These are phyloP conservation scores for Cephus cinctus DNA, from an alignment of 1,140 invertebrate species.

Conservation along the genomic window DNA sequence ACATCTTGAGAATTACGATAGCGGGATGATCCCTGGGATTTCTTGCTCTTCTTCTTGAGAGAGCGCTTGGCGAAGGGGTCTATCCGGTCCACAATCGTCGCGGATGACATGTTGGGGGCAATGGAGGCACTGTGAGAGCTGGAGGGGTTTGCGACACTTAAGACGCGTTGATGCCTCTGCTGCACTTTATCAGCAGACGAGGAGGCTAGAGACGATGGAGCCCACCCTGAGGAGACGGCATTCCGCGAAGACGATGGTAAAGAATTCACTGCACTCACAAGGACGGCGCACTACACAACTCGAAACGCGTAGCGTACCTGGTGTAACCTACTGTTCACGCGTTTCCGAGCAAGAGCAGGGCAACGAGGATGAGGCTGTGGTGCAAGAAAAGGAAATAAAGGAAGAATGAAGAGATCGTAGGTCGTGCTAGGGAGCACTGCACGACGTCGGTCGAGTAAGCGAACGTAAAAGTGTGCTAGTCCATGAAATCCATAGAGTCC, in stretches of 20 bases:
- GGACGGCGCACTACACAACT: neutral
- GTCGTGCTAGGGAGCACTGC: too few species aligned
- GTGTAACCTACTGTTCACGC: neutral
- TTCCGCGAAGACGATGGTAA: neutral
- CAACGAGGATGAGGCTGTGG: too few species aligned
- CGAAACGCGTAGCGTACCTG: neutral
- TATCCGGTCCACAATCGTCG: slow-evolving; percentile 90
- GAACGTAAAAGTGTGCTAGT: too few species aligned
- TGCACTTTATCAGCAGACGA: neutral
- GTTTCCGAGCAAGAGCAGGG: too few species aligned
- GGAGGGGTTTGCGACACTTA: slow-evolving; percentile 16
- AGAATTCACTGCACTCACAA: neutral
- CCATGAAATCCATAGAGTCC: too few species aligned
- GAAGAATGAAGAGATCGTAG: too few species aligned
- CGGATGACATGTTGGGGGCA: slow-evolving; percentile 68
- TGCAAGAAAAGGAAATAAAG: too few species aligned
- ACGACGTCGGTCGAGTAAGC: too few species aligned
- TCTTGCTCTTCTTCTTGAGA: slow-evolving; percentile 90
- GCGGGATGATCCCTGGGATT: slow-evolving; percentile 86
- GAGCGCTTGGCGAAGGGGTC: slow-evolving; percentile 91
- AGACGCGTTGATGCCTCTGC: slow-evolving; percentile 23
- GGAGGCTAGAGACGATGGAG: neutral
- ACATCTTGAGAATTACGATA: slow-evolving; percentile 88
- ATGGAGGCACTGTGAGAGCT: slow-evolving; percentile 37
- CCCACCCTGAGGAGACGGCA: neutral